Conservation (phyloP, 35 echinoderm and acorn worm species). For the Chiridota heheva region DNA sequence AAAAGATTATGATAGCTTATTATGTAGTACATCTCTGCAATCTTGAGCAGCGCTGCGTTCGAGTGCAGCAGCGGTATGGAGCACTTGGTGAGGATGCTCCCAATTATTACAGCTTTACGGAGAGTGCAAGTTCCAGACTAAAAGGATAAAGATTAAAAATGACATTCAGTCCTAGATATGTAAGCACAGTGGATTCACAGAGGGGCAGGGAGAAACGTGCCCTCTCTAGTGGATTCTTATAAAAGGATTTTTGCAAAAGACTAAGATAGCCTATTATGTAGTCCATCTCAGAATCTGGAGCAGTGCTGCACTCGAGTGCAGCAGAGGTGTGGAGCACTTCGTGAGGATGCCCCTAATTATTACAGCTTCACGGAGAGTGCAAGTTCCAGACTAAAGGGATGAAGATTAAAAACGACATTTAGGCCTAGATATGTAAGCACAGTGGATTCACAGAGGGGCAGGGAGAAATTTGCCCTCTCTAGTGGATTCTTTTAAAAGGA, state of each 20-base stretch:
- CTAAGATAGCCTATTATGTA: too few species aligned
- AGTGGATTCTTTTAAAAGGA: too few species aligned
- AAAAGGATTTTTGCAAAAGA: too few species aligned
- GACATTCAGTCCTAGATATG: too few species aligned
- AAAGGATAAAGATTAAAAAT: background rate
- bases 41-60: slow-evolving; percentile 85
- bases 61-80: slow-evolving; percentile 92
- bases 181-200: too few species aligned
- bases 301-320: slow-evolving; percentile 88
- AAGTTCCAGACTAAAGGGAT: slow-evolving; percentile 23
- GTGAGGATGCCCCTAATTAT: slow-evolving; percentile 83
- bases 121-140: slow-evolving; percentile 57
- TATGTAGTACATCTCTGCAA: slow-evolving; percentile 98
- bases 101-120: slow-evolving; percentile 84
- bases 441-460: too few species aligned
- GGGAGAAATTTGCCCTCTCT: too few species aligned
- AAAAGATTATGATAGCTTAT: slow-evolving; percentile 95
- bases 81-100: slow-evolving; percentile 84
- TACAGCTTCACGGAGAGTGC: slow-evolving; percentile 83
- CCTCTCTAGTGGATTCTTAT: too few species aligned
- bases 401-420: too few species aligned
- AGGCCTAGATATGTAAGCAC: too few species aligned
- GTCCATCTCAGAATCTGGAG: slow-evolving; percentile 98
- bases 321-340: slow-evolving; percentile 84
- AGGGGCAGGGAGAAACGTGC: too few species aligned